Base-by-base conservation (phyloP, 2,888 invertebrate genomes). In the Cancer borealis region DNA sequence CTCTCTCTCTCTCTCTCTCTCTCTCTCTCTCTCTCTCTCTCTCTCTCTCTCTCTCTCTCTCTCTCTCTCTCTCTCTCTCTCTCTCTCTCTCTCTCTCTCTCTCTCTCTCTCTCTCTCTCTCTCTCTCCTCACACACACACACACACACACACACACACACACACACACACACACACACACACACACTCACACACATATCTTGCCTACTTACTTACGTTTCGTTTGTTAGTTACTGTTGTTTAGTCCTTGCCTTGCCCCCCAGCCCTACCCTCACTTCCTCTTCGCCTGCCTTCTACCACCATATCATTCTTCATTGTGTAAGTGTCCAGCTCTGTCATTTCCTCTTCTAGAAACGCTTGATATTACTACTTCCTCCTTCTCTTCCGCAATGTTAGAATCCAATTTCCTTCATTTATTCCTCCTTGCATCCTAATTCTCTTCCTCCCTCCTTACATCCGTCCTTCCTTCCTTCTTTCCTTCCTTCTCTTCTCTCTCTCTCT, bases 61-160 rank as follows among this genome's bases (percentile, higher is more conserved):
- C 79, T 79, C 79, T 30, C 26, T 30, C 79, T 79, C 79, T 79
- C n/a, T 79, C 79, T 26, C 79, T 30, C 79, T n/a, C 79, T 79
- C 79, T 79, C 26, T 79, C 79, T 79, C 26, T 79, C 79, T 79
- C 26, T 79, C 30, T 79, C 26, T 79, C 79, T 79, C 26, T 79
- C 79, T 79, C 26, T 79, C 79, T 79, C 26, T 79, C 79, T 30
- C 30, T 54, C 54, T 54, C 66, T 66, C 66, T 17, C 21, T 66
- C n/a, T 66, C 66, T 14, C n/a, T 21, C 12, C n/a, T n/a, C n/a
- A n/a, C n/a, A n/a, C n/a, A n/a, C n/a, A n/a, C n/a, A n/a, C n/a
- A n/a, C n/a, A 2, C 39, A 39, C 39, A 39, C 39, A 2, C 39
- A 39, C 39, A 39, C 39, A 39, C 39, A 39, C 39, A 39, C 39